phyloP scores from a whole-genome alignment of 2,888 invertebrate genomes.

The Meghimatium bilineatum region DNA sequence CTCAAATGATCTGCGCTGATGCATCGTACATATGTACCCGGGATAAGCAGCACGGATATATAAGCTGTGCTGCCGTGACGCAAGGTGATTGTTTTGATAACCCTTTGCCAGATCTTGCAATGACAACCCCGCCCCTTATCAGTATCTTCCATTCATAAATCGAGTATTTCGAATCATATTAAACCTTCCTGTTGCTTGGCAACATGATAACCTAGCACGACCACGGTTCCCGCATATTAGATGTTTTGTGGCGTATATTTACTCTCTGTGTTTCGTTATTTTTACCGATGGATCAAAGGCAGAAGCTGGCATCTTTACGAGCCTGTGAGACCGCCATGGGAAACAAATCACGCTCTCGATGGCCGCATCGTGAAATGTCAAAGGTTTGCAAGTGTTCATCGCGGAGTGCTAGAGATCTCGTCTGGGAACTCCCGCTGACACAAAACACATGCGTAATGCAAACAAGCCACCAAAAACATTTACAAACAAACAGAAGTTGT shows the following conservation, averaged over 20 bases:
- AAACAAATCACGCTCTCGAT: conserved; percentile 32
- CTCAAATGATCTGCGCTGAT: too few species aligned
- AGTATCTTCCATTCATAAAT: conserved; percentile 33
- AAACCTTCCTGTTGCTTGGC: not conserved
- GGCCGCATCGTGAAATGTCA: conserved; percentile 42
- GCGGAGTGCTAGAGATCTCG: not conserved
- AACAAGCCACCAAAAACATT: conserved; percentile 39
- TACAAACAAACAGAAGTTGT: conserved; percentile 43
- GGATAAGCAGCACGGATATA: not conserved
- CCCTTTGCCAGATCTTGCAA: not conserved
- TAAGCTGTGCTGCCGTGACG: not conserved
- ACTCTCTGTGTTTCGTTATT: conserved; percentile 34
- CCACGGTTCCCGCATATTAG: conserved; percentile 13
- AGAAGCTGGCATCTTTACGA: conserved; percentile 37
- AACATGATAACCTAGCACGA: not conserved
- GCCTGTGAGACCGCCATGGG: conserved; percentile 13
- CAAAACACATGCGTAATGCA: conserved; percentile 37
- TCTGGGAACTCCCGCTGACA: conserved; percentile 33
- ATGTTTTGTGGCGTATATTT: conserved; percentile 42
- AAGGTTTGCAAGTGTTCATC: conserved; percentile 37
- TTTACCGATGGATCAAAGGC: conserved; percentile 47
- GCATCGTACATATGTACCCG: not conserved
- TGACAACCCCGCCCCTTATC: conserved; percentile 18
- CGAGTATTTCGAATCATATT: conserved; percentile 33
- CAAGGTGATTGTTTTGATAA: conserved; percentile 33